Conservation (phyloP, 2,113 vertebrate species). For the Pedionomus torquatus region DNA sequence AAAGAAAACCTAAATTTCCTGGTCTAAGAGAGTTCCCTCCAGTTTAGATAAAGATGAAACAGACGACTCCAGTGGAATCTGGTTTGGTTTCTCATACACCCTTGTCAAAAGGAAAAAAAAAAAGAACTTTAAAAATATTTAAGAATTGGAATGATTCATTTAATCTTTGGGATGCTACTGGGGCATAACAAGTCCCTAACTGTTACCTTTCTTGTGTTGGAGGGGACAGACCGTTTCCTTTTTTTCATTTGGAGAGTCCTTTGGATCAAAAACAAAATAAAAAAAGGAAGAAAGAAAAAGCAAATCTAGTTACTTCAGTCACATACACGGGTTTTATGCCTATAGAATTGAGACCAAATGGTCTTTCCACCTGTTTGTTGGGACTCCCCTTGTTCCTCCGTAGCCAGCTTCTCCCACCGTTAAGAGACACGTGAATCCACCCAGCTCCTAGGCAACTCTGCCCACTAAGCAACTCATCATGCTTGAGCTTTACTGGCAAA, state of each 20-base stretch:
- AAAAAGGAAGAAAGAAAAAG: neutral
- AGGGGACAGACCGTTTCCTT: neutral
- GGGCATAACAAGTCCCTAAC: neutral
- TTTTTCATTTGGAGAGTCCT: neutral
- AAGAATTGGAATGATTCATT: neutral
- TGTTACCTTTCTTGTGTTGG: neutral
- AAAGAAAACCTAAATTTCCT: neutral
- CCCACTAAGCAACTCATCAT: neutral
- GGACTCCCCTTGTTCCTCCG: neutral
- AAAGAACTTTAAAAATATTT: neutral
- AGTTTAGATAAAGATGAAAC: neutral
- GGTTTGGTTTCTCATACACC: neutral
- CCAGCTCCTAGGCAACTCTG: neutral
- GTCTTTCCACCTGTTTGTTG: neutral
- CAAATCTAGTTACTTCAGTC: neutral
- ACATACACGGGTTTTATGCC: fast-evolving
- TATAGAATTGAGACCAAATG: neutral
- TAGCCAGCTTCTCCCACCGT: neutral
- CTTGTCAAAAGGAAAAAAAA: neutral
- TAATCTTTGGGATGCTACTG: neutral
- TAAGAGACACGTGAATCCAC: neutral
- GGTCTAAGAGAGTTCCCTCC: neutral
- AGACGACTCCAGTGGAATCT: neutral
- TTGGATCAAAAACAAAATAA: neutral
- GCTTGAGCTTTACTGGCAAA: neutral